Conservation (phyloP, 2,797 vertebrate genomes). For the Echiichthys vipera region DNA sequence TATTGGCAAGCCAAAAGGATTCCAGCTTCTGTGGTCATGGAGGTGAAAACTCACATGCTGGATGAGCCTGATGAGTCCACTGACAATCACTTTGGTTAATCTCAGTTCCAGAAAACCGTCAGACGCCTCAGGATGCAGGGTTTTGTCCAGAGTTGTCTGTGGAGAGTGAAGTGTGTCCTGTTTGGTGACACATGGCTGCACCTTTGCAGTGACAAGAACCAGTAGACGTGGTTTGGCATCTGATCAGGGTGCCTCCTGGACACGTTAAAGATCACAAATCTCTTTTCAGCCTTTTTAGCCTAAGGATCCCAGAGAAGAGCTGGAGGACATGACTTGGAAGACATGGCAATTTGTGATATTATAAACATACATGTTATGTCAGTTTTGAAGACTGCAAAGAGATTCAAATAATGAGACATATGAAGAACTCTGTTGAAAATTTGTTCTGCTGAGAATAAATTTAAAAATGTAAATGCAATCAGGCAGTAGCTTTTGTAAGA, state of each 20-base stretch:
- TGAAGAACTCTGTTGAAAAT: background rate
- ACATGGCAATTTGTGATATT: background rate
- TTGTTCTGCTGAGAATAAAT: background rate
- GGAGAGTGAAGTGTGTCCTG: background rate
- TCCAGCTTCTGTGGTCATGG: background rate
- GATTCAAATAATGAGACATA: background rate
- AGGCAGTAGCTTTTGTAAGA: background rate
- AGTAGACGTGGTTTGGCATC: background rate
- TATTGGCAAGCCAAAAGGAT: background rate
- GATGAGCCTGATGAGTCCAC: background rate
- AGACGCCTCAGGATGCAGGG: background rate
- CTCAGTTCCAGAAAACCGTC: background rate
- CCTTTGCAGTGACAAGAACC: background rate
- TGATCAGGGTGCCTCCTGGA: background rate
- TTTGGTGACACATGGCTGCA: constrained; percentile 14
- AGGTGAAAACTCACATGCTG: background rate
- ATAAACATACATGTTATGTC: background rate
- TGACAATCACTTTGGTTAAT: background rate
- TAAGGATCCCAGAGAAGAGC: constrained; percentile 5
- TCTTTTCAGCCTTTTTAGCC: background rate
- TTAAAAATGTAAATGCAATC: background rate
- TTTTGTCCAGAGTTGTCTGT: background rate
- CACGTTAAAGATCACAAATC: background rate
- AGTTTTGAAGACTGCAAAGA: background rate
- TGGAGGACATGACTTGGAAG: background rate